Base-by-base conservation (phyloP, 2,888 invertebrate genomes). In the Sesia bembeciformis region DNA sequence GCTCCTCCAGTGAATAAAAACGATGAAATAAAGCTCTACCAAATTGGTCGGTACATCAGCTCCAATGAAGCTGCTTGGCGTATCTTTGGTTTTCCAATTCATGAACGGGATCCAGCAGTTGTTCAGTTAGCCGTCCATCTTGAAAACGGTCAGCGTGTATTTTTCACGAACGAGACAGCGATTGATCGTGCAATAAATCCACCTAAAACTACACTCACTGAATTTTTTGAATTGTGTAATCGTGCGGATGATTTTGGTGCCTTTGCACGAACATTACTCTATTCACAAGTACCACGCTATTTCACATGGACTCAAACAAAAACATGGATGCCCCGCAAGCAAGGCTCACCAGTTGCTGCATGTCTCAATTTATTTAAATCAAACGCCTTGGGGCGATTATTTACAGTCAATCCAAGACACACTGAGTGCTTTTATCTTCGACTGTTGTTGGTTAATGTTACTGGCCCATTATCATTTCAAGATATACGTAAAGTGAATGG, bases 381-480 rank as follows among this genome's bases (percentile, higher is more conserved):
- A n/a, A n/a, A n/a, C n/a, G n/a, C n/a, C n/a, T n/a, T n/a, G n/a
- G n/a, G n/a, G n/a, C n/a, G 65, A 53, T 4, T 64, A 58, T 64
- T 40, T 62, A 66, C 65, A 57, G 64, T 66, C 53, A 58, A 60
- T 62, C 58, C 60, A 62, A 62, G 49, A n/a, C 58, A 63, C 3
- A 58, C 57, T 43, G 58, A 62, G 53, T 62, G 62, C 56, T 66
- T 64, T 59, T 63, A 60, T 61, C 58, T 65, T 40, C 63, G 61
- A 60, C 52, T 65, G 60, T 61, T 63, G 58, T 60, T 63, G 59
- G 60, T 62, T 57, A 62, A 63, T 62, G 57, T 61, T 49, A 57
- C 59, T 42, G 60, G 58, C 49, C 57, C 58, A 58, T 56, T 57
- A 39, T 61, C 60, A 57, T 57, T 56, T 52, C 55, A 56, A 53